phyloP scores from a whole-genome alignment of 2,113 vertebrate genomes.

The Riparia riparia region DNA sequence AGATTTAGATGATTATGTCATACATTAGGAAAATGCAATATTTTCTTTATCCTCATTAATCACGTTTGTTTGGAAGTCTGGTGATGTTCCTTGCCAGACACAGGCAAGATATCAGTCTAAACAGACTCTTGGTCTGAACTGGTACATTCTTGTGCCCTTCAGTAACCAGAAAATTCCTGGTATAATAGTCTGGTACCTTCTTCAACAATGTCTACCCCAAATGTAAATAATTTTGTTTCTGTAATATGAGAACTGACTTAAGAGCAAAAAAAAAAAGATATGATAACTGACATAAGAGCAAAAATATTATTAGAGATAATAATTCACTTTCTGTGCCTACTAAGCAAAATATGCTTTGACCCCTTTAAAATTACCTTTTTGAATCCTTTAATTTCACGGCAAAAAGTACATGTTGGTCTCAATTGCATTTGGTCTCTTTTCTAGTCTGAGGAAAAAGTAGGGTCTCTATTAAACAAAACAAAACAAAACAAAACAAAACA shows the following conservation, averaged over 20 bases:
- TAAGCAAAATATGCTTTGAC: not conserved
- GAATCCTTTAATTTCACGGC: not conserved
- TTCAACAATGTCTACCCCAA: not conserved
- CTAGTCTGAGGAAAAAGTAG: not conserved
- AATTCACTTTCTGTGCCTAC: not conserved
- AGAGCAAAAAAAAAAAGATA: not conserved
- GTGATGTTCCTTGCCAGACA: accelerated
- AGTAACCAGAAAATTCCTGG: not conserved
- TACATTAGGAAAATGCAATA: not conserved
- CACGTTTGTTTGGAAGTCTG: not conserved
- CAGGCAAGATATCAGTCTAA: not conserved
- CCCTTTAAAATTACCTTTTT: not conserved
- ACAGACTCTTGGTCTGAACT: not conserved
- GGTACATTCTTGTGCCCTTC: not conserved
- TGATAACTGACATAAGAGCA: not conserved
- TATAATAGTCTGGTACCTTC: not conserved
- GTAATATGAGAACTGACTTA: not conserved
- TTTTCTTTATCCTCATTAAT: not conserved
- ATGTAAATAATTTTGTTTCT: not conserved
- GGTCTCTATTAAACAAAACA: not conserved
- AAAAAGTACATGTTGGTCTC: not conserved
- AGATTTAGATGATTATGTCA: not conserved
- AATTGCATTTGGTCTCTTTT: not conserved
- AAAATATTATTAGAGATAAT: not conserved
- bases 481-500: too few relatives aligned